Evolutionary conservation across 2,113 vertebrate species (phyloP), one percentile per base, ranked within the genome.

Genomic region (Corythornis cristatus): DNA sequence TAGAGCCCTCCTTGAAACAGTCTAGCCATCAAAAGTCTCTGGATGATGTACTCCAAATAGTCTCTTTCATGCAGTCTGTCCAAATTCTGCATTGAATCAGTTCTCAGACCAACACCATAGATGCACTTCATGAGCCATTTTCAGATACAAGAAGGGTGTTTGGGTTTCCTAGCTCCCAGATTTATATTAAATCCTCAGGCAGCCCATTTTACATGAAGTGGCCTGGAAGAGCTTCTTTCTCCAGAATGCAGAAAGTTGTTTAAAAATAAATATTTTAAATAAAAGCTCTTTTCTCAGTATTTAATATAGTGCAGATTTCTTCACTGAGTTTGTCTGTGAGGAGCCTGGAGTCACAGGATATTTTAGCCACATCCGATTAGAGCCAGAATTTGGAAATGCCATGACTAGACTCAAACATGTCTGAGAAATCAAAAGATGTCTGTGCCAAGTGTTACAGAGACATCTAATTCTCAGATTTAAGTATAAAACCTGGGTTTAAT

Each of bases 391-490:
- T 91, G 79, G 46, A 83, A 93, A 87, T 93, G 71, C 48, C 31
- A 7, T 84, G 90, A 90, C 78, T 81, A 90, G 74, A 72, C 71
- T 73, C 73, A 93, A 94, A 74, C 50, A 81, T 19, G 22, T 40
- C 43, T 96, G 58, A 94, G 92, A 88, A 89, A 46, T 61, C 58
- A 4, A 89, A 79, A 35, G 65, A 86, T 80, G 70, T 57, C 86
- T 86, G 35, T 70, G 95, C 94, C 94, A 96, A 93, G 58, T 35
- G 93, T 92, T 84, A 76, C 17, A 42, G 83, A 58, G 75, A 94
- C 95, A 95, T 74, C 50, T 84, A 94, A 95, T 93, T 95, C 83
- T 94, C 83, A 70, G 64, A 89, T 94, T 86, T 43, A 95, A 78
- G 40, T 84, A 61, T 48, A 72, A 95, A 95, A 72, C 54, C 28